These are phyloP conservation scores for Nematolebias whitei DNA, from an alignment of 2,113 vertebrate genomes.

Conservation along the genomic window DNA sequence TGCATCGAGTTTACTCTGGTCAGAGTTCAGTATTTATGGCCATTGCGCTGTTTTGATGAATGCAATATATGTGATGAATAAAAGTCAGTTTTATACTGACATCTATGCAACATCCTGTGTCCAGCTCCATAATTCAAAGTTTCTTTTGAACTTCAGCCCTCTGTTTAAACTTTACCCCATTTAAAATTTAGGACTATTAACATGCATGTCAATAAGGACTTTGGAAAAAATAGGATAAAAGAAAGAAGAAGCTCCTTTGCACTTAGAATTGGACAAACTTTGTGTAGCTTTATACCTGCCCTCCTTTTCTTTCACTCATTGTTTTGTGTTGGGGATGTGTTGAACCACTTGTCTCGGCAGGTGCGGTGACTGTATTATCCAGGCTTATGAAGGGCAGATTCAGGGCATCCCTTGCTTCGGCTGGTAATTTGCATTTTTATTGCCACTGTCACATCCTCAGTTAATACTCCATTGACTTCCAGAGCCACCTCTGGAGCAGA, in stretches of 20 bases:
- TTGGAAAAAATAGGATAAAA: not conserved
- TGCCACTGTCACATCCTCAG: constrained; percentile 75
- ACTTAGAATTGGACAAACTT: constrained; percentile 7
- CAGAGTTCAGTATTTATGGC: not conserved
- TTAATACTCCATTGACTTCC: constrained; percentile 79
- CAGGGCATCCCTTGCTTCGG: constrained; percentile 69
- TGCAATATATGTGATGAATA: no score
- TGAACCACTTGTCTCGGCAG: constrained; percentile 69
- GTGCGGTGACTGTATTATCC: constrained; percentile 77
- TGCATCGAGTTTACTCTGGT: not conserved
- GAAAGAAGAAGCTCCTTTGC: constrained; percentile 7
- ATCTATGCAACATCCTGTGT: no score
- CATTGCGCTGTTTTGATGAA: not conserved
- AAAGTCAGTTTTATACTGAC: no score
- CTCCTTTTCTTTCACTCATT: constrained; percentile 32
- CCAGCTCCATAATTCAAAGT: no score
- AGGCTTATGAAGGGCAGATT: constrained; percentile 74
- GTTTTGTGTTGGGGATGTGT: constrained; percentile 60
- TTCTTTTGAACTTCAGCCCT: no score
- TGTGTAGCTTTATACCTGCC: constrained; percentile 10
- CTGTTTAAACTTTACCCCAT: no score
- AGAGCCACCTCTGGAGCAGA: constrained; percentile 62
- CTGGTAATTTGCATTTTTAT: constrained; percentile 86
- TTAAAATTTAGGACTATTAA: no score
- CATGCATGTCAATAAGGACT: no score